Evolutionary conservation across 2,888 invertebrate genomes (phyloP), one percentile per base, ranked within the genome.

Genomic region (Perizoma flavofasciatum): DNA sequence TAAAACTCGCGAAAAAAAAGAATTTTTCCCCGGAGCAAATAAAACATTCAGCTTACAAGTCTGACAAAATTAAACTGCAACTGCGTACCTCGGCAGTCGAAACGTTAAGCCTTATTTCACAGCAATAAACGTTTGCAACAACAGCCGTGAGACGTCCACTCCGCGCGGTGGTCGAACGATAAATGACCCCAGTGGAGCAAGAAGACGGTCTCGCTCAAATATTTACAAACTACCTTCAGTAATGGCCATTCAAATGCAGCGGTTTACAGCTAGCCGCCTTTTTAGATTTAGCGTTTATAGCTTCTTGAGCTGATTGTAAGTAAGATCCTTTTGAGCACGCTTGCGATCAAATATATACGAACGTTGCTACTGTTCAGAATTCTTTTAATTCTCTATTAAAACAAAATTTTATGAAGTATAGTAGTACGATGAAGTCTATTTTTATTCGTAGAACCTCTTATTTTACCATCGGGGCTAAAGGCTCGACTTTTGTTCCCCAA

Each of bases 141-240:
- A 58, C 60, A 67, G 65, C 71, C 73, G 66, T 73, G 76, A 79
- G 78, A 83, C 83, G 86, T 86, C 81, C 78, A 75, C 73, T 67
- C 75, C 61, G 68, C 64, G 68, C 75, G 73, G 72, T 71, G 79
- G 78, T 68, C 74, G 74, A 71, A 71, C 80, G 74, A 88, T 79
- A 81, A 88, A 89, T 86, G 88, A 79, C 77, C 76, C 72, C 72
- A 52, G 69, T 63, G 74, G 71, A 72, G 77, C 74, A 71, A 73
- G 73, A 69, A 75, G 89, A 86, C 87, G 80, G 75, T 66, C 74
- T 67, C 75, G 73, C 72, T 89, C 80, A 90, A 90, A 90, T 90
- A 90, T 90, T 90, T 83, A 89, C 86, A 80, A 87, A 89, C 82
- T 85, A 85, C 87, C 86, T 80, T 67, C 68, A 79, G 73, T 84